Conservation (phyloP, 2,888 invertebrate species). For the Criorhina ranunculi region DNA sequence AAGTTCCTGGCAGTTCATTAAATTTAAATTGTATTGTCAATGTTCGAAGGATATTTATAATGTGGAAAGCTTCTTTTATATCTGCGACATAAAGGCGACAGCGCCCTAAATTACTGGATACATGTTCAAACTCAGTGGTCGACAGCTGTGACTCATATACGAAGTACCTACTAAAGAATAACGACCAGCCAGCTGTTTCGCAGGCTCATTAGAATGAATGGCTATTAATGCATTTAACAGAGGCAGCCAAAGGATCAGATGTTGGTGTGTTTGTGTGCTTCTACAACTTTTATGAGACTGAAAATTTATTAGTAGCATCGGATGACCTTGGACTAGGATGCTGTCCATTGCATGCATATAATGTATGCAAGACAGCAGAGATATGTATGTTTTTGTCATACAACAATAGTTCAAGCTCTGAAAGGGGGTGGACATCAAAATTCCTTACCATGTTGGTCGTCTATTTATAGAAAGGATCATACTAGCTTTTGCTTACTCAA, state of each 20-base stretch:
- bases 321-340: slow-evolving; percentile 4
- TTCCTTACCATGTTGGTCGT: no score
- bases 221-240: not conserved
- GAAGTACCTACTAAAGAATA: slow-evolving; percentile 30
- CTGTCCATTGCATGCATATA: slow-evolving; percentile 1
- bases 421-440: no score
- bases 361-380: not conserved
- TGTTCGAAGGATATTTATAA: slow-evolving; percentile 1
- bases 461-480: no score
- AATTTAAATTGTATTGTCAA: slow-evolving; percentile 43
- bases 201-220: slow-evolving; percentile 8
- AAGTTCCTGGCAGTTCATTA: slow-evolving; percentile 37
- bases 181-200: slow-evolving; percentile 22
- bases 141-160: slow-evolving; percentile 2
- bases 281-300: not conserved
- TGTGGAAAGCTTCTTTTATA: slow-evolving; percentile 12
- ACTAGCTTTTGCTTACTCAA: no score
- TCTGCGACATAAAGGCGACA: not conserved
- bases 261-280: not conserved
- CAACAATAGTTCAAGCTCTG: no score
- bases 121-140: slow-evolving; percentile 4
- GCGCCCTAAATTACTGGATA: not conserved
- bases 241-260: not conserved
- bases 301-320: slow-evolving; percentile 14
- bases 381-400: not conserved